Conservation (phyloP, 2,113 vertebrate genomes). For the Dipodomys merriami region DNA sequence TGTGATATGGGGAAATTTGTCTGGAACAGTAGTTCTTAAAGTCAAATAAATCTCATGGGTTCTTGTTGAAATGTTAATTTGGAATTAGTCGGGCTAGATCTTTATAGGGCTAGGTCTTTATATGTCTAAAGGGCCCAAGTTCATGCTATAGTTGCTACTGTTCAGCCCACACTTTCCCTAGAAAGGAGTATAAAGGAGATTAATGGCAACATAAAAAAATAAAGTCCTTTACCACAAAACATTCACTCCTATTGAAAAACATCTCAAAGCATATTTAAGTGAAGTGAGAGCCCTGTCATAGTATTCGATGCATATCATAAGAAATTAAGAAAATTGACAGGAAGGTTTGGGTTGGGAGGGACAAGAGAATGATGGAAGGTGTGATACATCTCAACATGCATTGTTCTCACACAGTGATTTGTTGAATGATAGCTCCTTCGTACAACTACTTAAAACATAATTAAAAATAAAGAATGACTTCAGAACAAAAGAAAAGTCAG, state of each 20-base stretch:
- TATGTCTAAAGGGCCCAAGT: neutral
- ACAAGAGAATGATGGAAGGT: too few species aligned
- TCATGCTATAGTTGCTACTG: neutral
- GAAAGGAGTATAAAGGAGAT: neutral
- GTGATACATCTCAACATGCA: too few species aligned
- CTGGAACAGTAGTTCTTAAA: neutral
- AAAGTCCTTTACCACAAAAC: neutral
- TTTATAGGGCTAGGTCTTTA: neutral
- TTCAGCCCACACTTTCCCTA: neutral
- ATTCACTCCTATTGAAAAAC: neutral
- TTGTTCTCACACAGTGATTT: too few species aligned
- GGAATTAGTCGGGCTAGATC: neutral
- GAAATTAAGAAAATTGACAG: too few species aligned
- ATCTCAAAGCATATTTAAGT: neutral
- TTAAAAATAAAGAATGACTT: neutral
- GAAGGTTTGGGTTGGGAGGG: too few species aligned
- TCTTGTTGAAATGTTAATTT: neutral
- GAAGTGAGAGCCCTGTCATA: too few species aligned
- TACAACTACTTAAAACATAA: too few species aligned
- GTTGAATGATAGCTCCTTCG: too few species aligned
- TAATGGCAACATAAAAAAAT: neutral
- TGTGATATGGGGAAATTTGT: neutral
- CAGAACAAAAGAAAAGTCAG: neutral
- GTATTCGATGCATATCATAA: too few species aligned
- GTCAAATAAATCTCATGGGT: neutral